Conservation (phyloP, 2,113 vertebrate species). For the Eclectus roratus region DNA sequence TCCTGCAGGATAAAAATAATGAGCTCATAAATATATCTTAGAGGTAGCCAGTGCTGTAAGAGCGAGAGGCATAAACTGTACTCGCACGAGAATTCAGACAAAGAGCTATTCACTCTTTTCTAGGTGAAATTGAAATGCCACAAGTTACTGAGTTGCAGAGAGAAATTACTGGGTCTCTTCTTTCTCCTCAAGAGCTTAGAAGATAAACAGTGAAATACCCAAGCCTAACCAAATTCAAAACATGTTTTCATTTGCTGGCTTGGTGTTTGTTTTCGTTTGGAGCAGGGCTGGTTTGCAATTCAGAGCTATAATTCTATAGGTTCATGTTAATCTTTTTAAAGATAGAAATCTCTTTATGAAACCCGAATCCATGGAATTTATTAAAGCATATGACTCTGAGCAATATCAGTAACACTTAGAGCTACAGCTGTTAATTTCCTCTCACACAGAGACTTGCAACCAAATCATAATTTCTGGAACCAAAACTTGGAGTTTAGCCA, state of each 20-base stretch:
- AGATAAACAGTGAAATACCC: neutral
- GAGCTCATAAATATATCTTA: slow-evolving; percentile 59
- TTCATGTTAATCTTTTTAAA: neutral
- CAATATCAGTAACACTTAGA: neutral
- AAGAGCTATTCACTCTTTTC: slow-evolving; percentile 29
- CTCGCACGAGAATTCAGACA: slow-evolving; percentile 3
- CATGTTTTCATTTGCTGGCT: neutral
- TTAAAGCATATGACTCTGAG: neutral
- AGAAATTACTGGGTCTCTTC: slow-evolving; percentile 27
- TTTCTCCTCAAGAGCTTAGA: neutral
- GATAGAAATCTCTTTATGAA: neutral
- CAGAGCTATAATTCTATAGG: neutral
- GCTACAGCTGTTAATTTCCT: neutral
- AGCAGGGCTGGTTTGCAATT: neutral
- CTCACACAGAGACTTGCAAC: neutral
- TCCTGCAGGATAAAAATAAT: slow-evolving; percentile 49
- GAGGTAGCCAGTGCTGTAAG: slow-evolving; percentile 47
- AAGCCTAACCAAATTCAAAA: neutral
- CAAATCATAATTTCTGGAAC: neutral
- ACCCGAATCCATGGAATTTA: neutral
- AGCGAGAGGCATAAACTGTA: slow-evolving; percentile 29
- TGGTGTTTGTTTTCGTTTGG: neutral
- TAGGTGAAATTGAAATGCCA: slow-evolving; percentile 30
- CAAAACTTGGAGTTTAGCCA: neutral
- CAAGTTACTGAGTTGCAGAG: slow-evolving; percentile 34